phyloP scores from a whole-genome alignment of 2,888 invertebrate genomes.

The Microplitis deprimator region DNA sequence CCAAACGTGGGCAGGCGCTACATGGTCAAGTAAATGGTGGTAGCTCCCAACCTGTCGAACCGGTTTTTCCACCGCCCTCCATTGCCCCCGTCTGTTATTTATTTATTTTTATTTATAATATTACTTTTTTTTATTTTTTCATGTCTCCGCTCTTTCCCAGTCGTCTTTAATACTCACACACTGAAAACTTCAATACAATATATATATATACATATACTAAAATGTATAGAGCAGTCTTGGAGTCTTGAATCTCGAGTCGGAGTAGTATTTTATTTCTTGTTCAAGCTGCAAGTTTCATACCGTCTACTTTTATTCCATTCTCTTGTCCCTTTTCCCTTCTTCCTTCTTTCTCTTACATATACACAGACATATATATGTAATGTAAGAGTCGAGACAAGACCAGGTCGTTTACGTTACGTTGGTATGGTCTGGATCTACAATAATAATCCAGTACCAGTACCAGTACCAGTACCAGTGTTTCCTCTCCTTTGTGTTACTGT shows the following conservation, averaged over 20 bases:
- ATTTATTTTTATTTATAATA: slow-evolving; percentile 6
- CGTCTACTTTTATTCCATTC: slow-evolving; percentile 46
- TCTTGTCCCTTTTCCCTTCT: slow-evolving; percentile 53
- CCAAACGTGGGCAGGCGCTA: slow-evolving; percentile 59
- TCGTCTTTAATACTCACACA: slow-evolving; percentile 32
- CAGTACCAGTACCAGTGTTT: slow-evolving; percentile 51
- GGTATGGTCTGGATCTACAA: slow-evolving; percentile 37
- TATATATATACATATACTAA: neutral
- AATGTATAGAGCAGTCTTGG: neutral
- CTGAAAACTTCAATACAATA: slow-evolving; percentile 32
- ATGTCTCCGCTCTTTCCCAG: slow-evolving; percentile 31
- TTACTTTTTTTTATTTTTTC: slow-evolving; percentile 26
- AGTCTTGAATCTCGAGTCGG: slow-evolving; percentile 3
- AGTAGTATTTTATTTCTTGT: slow-evolving; percentile 40
- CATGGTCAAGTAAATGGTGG: slow-evolving; percentile 67
- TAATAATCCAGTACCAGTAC: neutral
- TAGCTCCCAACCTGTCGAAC: slow-evolving; percentile 67
- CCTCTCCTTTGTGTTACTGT: slow-evolving; percentile 59
- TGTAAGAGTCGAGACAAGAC: slow-evolving; percentile 14
- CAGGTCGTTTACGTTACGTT: slow-evolving; percentile 13
- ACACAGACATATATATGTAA: slow-evolving; percentile 44
- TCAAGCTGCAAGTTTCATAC: slow-evolving; percentile 40
- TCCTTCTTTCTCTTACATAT: slow-evolving; percentile 32
- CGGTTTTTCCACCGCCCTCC: slow-evolving; percentile 61
- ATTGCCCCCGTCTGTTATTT: slow-evolving; percentile 30